A percentile compares a stretch with the other conserved stretches of the same genome.
These are phyloP conservation scores for Todus mexicanus DNA, from an alignment of 2,797 vertebrate genomes.

Conservation along the genomic window DNA sequence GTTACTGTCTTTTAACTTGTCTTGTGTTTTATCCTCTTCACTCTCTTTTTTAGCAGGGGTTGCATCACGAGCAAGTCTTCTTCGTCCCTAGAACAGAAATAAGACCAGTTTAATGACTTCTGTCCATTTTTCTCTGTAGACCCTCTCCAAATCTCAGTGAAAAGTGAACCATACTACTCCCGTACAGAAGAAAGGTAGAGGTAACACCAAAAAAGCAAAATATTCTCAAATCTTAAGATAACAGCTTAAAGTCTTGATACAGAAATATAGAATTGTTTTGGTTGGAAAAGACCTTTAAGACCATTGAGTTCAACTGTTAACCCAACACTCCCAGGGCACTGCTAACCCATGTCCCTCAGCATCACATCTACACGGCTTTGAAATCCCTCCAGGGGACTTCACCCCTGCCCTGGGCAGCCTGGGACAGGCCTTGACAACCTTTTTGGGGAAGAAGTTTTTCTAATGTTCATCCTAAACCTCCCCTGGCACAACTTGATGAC, in stretches of 20 bases:
- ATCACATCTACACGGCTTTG: neutral
- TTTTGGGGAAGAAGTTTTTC: neutral
- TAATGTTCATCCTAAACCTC: neutral
- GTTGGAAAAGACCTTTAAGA: neutral
- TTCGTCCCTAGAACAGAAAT: slow-evolving; percentile 65
- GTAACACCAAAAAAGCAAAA: neutral
- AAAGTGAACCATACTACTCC: neutral
- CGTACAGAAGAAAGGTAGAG: neutral
- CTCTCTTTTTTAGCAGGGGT: slow-evolving; percentile 76
- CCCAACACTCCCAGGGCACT: neutral
- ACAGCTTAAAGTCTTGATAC: neutral
- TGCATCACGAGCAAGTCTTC: slow-evolving; percentile 66
- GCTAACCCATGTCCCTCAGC: neutral
- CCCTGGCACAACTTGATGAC: neutral
- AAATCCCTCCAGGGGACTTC: neutral
- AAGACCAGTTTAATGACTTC: neutral
- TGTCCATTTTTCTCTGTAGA: neutral
- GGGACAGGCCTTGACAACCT: neutral
- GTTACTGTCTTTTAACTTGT: slow-evolving; percentile 77
- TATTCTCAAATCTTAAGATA: neutral
- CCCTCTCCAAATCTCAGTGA: neutral
- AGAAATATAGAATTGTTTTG: neutral
- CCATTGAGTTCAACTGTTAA: neutral
- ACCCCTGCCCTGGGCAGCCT: neutral
- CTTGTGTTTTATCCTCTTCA: slow-evolving; percentile 76